A percentile compares a stretch with the other conserved stretches of the same genome.
Evolutionary conservation across 35 echinoderm and acorn worm genomes (phyloP).

Genomic region (Strongylocentrotus purpuratus): DNA sequence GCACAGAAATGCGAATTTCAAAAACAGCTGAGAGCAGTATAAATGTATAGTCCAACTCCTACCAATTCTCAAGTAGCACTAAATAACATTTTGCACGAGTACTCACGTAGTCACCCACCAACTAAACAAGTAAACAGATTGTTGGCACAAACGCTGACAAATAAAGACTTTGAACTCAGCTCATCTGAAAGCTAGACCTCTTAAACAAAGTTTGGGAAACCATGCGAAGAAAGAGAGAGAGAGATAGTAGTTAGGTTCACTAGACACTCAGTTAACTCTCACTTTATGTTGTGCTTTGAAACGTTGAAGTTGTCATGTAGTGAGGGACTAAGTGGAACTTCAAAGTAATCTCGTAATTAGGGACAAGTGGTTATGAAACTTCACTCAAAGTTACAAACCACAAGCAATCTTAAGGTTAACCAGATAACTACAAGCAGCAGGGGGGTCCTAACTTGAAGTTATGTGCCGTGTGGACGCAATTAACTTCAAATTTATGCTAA

Average conservation of each 20-base stretch:
- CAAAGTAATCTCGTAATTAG: too few relatives aligned
- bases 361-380: too few relatives aligned
- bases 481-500: too few relatives aligned
- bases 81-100: neutral
- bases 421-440: too few relatives aligned
- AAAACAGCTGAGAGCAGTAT: neutral
- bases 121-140: neutral
- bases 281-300: too few relatives aligned
- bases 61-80: neutral
- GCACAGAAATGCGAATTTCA: neutral
- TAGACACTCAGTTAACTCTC: too few relatives aligned
- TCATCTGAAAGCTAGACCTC: neutral
- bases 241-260: neutral
- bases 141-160: neutral
- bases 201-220: neutral
- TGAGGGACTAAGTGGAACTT: too few relatives aligned
- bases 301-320: too few relatives aligned
- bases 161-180: neutral
- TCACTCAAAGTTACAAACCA: too few relatives aligned
- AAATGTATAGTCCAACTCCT: neutral
- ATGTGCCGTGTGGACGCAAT: too few relatives aligned
- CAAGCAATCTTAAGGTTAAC: too few relatives aligned
- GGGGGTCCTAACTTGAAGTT: too few relatives aligned
- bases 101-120: neutral
- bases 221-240: neutral